A percentile compares a stretch with the other conserved stretches of the same genome.
Conservation (phyloP, 2,797 vertebrate species). For the Australoheros facetus region DNA sequence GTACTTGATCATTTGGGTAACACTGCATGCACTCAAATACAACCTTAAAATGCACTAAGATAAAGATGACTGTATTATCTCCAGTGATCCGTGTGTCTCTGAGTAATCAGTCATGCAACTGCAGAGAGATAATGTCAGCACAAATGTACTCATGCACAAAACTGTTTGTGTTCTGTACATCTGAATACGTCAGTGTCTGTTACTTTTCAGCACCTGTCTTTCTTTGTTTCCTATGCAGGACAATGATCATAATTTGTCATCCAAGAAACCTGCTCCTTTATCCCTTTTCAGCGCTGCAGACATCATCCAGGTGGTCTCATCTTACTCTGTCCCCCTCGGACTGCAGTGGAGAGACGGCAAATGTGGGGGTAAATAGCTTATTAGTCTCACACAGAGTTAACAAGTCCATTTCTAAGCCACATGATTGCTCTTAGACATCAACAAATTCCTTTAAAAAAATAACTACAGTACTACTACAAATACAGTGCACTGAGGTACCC, state of each 20-base stretch:
- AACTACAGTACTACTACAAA: not conserved
- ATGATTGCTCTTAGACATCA: not conserved
- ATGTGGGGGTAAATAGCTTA: slow-evolving; percentile 47
- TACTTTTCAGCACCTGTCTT: not conserved
- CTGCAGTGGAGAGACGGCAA: slow-evolving; percentile 56
- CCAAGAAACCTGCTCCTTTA: slow-evolving; percentile 64
- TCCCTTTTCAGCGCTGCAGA: slow-evolving; percentile 79
- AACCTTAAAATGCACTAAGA: not conserved
- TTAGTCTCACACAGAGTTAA: not conserved
- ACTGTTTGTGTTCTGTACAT: not conserved
- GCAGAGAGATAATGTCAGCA: not conserved
- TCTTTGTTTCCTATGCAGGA: slow-evolving; percentile 56
- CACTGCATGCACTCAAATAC: not conserved
- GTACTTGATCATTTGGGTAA: too few relatives aligned
- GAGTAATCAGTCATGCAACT: not conserved
- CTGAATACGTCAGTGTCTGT: not conserved
- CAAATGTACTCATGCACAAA: not conserved
- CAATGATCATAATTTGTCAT: slow-evolving; percentile 41
- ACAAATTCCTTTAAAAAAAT: not conserved
- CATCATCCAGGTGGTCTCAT: slow-evolving; percentile 77
- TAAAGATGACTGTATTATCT: not conserved
- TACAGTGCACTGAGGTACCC: not conserved
- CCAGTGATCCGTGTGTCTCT: not conserved
- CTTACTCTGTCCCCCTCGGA: slow-evolving; percentile 42
- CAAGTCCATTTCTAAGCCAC: not conserved